phyloP scores from a whole-genome alignment of 1,140 invertebrate species.

The Bombus vancouverensis region DNA sequence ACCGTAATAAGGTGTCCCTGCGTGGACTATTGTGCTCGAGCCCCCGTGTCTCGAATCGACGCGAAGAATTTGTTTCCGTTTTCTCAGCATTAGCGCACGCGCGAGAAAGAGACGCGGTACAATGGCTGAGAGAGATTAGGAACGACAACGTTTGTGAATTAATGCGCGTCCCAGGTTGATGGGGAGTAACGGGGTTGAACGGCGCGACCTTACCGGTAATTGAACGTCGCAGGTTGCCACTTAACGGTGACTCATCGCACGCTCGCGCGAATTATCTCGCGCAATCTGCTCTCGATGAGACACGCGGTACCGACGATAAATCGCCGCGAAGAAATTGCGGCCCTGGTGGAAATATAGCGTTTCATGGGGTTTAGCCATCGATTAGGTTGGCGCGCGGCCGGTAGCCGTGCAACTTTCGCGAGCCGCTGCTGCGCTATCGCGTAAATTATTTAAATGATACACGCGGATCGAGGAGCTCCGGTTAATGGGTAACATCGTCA shows the following conservation, averaged over 20 bases:
- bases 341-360: neutral
- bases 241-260: constrained; percentile 73
- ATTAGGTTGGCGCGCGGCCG: neutral
- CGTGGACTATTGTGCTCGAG: constrained; percentile 42
- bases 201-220: constrained; percentile 70
- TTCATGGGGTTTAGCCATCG: constrained; percentile 1
- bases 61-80: constrained; percentile 40
- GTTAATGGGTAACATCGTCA: neutral
- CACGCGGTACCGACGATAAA: constrained; percentile 42
- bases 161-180: constrained; percentile 49
- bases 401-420: neutral
- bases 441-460: constrained; percentile 21
- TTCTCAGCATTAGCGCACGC: constrained; percentile 27
- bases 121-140: constrained; percentile 64
- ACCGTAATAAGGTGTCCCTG: constrained; percentile 37
- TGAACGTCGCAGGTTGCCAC: constrained; percentile 67
- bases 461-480: neutral
- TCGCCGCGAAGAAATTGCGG: constrained; percentile 33
- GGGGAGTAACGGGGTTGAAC: constrained; percentile 69
- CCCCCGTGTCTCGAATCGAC: constrained; percentile 18
- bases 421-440: neutral
- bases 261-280: constrained; percentile 64
- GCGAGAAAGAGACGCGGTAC: constrained; percentile 8
- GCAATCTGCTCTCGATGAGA: constrained; percentile 62
- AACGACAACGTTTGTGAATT: constrained; percentile 50